phyloP scores from a whole-genome alignment of 2,888 invertebrate species.

The Drosophila anomelani region DNA sequence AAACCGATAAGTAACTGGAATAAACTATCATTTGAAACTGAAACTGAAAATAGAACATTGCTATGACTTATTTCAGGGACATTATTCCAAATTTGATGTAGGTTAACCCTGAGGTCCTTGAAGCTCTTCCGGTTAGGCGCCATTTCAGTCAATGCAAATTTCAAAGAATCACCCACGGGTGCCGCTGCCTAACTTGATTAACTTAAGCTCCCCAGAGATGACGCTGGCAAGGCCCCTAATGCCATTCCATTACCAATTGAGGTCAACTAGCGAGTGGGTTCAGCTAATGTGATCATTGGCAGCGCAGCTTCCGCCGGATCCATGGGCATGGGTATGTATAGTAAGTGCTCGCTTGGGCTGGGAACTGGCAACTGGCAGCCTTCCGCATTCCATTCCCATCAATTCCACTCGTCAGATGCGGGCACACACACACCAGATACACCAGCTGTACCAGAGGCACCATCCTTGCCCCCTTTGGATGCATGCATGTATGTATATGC shows the following conservation, averaged over 20 bases:
- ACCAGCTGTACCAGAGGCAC: conserved; percentile 2
- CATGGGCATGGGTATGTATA: conserved; percentile 16
- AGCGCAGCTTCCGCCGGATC: conserved; percentile 13
- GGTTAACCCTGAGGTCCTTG: neutral
- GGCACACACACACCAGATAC: conserved; percentile 17
- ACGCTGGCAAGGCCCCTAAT: conserved; percentile 8
- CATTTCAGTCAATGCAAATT: neutral
- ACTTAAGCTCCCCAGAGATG: conserved; percentile 1
- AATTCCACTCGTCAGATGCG: conserved; percentile 55
- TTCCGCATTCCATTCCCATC: conserved; percentile 47
- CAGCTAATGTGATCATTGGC: conserved; percentile 33
- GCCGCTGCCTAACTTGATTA: conserved; percentile 16
- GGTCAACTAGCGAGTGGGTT: conserved; percentile 27
- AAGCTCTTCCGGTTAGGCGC: neutral
- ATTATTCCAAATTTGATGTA: neutral
- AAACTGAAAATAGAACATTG: neutral
- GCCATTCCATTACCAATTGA: conserved; percentile 30
- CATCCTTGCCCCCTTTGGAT: neutral
- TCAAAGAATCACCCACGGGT: neutral
- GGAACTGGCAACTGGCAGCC: conserved; percentile 41
- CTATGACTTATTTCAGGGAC: neutral
- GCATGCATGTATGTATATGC: neutral
- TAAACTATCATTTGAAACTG: too few relatives aligned
- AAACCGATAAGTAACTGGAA: too few relatives aligned
- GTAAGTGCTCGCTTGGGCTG: conserved; percentile 22